Percentiles rank a stretch among this genome's conserved stretches.
phyloP scores from a whole-genome alignment of 2,113 vertebrate species.

The Aramus guarauna region DNA sequence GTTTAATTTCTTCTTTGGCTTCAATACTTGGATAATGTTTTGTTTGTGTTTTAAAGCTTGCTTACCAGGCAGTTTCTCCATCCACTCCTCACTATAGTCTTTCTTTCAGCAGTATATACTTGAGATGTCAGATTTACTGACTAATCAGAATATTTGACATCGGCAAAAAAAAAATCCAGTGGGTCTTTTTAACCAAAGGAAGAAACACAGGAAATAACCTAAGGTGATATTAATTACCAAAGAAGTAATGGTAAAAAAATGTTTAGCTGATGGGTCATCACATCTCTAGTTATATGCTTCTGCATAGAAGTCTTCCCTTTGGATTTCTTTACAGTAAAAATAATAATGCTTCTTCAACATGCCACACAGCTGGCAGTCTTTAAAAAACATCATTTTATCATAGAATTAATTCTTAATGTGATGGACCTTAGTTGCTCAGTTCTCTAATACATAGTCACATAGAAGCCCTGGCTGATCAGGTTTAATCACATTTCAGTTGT shows the following conservation, averaged over 20 bases:
- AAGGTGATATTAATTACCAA: neutral
- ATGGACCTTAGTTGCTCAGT: neutral
- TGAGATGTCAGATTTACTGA: neutral
- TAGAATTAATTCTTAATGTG: neutral
- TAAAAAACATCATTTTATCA: neutral
- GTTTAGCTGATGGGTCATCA: neutral
- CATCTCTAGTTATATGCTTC: neutral
- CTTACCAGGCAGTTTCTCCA: constrained; percentile 3
- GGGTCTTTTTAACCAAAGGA: neutral
- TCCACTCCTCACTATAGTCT: neutral
- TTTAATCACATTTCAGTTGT: neutral
- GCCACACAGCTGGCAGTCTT: neutral
- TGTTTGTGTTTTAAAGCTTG: constrained; percentile 2
- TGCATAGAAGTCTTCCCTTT: neutral
- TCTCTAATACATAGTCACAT: neutral
- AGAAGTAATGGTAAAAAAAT: neutral
- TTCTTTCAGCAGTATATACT: neutral
- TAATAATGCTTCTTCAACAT: neutral
- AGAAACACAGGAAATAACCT: neutral
- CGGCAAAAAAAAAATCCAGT: neutral
- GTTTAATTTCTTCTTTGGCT: constrained; percentile 23
- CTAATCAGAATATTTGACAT: neutral
- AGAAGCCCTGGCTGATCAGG: neutral
- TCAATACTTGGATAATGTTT: neutral
- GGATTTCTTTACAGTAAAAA: neutral